These are phyloP conservation scores for Nycteola revayana DNA, from an alignment of 2,888 invertebrate species.

Conservation along the genomic window DNA sequence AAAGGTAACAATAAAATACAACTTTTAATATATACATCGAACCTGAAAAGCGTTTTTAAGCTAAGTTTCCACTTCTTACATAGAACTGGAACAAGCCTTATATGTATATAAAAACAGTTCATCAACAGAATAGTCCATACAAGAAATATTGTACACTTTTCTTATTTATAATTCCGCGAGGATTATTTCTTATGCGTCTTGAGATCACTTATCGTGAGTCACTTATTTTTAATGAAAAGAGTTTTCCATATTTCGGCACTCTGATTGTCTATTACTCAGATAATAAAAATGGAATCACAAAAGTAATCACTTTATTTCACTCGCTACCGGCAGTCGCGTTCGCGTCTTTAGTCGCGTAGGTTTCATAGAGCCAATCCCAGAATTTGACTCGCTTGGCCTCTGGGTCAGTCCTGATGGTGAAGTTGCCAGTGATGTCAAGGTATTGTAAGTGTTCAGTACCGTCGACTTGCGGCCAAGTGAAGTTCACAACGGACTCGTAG, in stretches of 20 bases:
- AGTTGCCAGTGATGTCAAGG: conserved; percentile 78
- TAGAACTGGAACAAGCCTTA: conserved; percentile 27
- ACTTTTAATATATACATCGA: conserved; percentile 24
- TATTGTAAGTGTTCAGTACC: conserved; percentile 60
- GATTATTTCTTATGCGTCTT: not conserved
- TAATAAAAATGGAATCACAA: not conserved
- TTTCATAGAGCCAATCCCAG: conserved; percentile 79
- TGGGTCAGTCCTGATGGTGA: conserved; percentile 75
- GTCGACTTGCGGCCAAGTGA: conserved; percentile 79
- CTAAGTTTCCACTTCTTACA: conserved; percentile 29
- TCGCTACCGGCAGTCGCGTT: conserved; percentile 19
- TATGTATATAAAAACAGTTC: conserved; percentile 6
- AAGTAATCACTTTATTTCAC: conserved; percentile 6
- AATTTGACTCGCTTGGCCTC: conserved; percentile 78
- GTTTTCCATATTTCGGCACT: not conserved
- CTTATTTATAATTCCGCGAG: too few relatives aligned
- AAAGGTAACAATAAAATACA: too few relatives aligned
- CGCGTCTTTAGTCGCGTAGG: conserved; percentile 41
- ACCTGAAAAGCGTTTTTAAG: conserved; percentile 8
- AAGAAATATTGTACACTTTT: conserved; percentile 6
- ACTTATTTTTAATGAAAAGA: not conserved
- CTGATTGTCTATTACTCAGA: not conserved
- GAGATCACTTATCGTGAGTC: conserved; percentile 12
- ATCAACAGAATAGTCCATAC: conserved; percentile 2
- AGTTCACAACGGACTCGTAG: conserved; percentile 70